Evolutionary conservation across 2,888 invertebrate species (phyloP).

Genomic region (Leptinotarsa rubiginosa): DNA sequence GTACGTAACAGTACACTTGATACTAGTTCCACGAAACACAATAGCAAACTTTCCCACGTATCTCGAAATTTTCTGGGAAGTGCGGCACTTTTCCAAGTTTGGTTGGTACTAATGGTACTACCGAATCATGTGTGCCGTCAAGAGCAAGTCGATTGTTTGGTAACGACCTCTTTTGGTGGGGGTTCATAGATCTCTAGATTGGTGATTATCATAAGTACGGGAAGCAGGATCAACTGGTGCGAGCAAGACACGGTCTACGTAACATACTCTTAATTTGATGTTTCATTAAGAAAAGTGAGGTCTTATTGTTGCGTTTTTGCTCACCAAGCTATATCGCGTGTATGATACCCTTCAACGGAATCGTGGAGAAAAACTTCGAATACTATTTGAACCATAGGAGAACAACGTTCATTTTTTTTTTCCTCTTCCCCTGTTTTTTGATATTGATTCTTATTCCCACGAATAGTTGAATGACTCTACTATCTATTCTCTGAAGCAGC

Average conservation of each 20-base stretch:
- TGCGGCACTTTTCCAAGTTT: conserved; percentile 29
- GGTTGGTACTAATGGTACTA: conserved; percentile 29
- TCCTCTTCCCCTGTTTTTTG: too few relatives aligned
- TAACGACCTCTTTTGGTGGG: conserved; percentile 40
- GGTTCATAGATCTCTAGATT: conserved; percentile 40
- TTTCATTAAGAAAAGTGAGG: conserved; percentile 30
- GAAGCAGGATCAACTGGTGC: conserved; percentile 54
- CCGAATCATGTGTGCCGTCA: conserved; percentile 24
- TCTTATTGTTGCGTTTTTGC: neutral
- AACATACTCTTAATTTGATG: conserved; percentile 43
- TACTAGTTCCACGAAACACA: neutral
- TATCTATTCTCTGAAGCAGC: too few relatives aligned
- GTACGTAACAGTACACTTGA: neutral
- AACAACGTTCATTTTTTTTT: too few relatives aligned
- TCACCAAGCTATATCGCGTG: too few relatives aligned
- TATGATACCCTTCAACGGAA: too few relatives aligned
- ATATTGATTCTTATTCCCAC: too few relatives aligned
- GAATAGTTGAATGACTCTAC: too few relatives aligned
- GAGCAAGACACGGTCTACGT: conserved; percentile 53
- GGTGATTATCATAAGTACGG: conserved; percentile 45
- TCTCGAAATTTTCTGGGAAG: conserved; percentile 20
- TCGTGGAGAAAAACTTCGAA: too few relatives aligned
- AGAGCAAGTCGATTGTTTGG: conserved; percentile 40
- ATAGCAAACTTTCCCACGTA: conserved; percentile 27
- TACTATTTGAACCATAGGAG: too few relatives aligned